Percentiles rank a stretch among this genome's conserved stretches.
These are phyloP conservation scores for Microctonus aethiopoides DNA, from an alignment of 2,888 invertebrate species.

Conservation along the genomic window DNA sequence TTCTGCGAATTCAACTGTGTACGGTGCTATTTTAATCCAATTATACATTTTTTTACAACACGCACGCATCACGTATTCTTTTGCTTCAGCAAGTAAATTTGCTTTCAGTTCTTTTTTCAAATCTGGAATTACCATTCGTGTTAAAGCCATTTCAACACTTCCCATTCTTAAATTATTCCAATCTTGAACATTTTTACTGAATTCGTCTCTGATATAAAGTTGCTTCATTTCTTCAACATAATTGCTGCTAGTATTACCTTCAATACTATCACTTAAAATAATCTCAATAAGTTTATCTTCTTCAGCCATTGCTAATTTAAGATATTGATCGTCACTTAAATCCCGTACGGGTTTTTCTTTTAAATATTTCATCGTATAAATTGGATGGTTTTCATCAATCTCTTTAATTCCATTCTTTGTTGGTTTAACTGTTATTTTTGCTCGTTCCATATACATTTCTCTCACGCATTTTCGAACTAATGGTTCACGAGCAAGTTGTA, in stretches of 20 bases:
- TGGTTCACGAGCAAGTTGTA: constrained; percentile 93
- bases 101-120: constrained; percentile 86
- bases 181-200: constrained; percentile 91
- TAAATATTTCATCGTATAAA: constrained; percentile 89
- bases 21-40: constrained; percentile 92
- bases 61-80: constrained; percentile 84
- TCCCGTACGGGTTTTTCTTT: constrained; percentile 93
- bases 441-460: constrained; percentile 88
- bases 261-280: constrained; percentile 79
- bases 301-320: constrained; percentile 83
- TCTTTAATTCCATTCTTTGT: constrained; percentile 93
- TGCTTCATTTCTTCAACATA: constrained; percentile 92
- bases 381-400: constrained; percentile 94
- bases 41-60: constrained; percentile 89
- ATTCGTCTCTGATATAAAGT: constrained; percentile 90
- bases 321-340: constrained; percentile 88
- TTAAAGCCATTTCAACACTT: constrained; percentile 89
- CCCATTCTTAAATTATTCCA: constrained; percentile 94
- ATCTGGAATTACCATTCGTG: constrained; percentile 89
- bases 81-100: constrained; percentile 85
- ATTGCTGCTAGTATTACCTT: constrained; percentile 80
- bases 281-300: constrained; percentile 85
- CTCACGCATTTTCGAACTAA: constrained; percentile 85
- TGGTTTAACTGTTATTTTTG: constrained; percentile 82
- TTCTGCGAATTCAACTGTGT: constrained; percentile 77